Conservation (phyloP, 2,113 vertebrate genomes). For the Saccopteryx bilineata region DNA sequence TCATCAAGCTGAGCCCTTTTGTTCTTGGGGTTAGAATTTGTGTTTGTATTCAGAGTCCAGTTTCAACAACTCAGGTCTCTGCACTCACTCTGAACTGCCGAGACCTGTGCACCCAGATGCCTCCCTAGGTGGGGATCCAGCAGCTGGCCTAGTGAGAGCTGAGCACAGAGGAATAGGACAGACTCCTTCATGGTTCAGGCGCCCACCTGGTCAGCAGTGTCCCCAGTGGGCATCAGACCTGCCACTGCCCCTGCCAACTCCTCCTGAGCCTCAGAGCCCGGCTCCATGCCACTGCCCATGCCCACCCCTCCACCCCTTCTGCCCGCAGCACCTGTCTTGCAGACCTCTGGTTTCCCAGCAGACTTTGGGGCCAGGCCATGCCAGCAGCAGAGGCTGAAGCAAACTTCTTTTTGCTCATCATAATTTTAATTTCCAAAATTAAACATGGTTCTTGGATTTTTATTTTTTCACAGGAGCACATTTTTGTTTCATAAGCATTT, state of each 20-base stretch:
- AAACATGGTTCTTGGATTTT: background rate
- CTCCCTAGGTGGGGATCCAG: slow-evolving; percentile 63
- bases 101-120: slow-evolving; percentile 72
- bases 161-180: background rate
- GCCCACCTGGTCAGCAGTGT: background rate
- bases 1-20: slow-evolving; percentile 89
- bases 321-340: background rate
- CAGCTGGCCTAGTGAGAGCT: accelerated
- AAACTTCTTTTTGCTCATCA: background rate
- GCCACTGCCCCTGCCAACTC: too few relatives aligned
- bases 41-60: slow-evolving; percentile 90
- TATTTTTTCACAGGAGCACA: background rate
- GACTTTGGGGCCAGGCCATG: accelerated
- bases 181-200: background rate
- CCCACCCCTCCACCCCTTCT: too few relatives aligned
- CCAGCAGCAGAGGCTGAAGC: background rate
- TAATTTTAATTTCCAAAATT: background rate
- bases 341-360: background rate
- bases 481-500: background rate
- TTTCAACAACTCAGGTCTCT: slow-evolving; percentile 92
- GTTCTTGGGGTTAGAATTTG: slow-evolving; percentile 88
- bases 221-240: background rate
- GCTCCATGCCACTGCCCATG: background rate
- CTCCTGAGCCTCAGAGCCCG: too few relatives aligned
- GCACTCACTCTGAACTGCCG: slow-evolving; percentile 88